Conservation (phyloP, 1,140 invertebrate genomes). For the Condylostylus longicornis region DNA sequence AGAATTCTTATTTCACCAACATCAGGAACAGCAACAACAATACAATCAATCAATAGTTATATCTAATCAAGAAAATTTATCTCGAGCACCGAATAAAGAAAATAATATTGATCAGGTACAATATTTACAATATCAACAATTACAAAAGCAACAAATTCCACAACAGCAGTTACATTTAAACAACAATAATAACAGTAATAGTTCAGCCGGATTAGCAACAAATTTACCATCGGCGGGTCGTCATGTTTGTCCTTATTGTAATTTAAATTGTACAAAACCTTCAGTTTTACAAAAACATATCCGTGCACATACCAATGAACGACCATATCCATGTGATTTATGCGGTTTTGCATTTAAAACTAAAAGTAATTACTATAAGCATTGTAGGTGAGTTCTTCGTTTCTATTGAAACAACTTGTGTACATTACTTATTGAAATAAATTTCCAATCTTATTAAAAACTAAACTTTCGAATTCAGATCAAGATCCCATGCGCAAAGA, state of each 20-base stretch:
- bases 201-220: constrained; percentile 14
- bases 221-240: constrained; percentile 36
- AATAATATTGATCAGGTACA: constrained; percentile 15
- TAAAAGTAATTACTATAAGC: constrained; percentile 86
- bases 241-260: constrained; percentile 77
- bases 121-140: constrained; percentile 17
- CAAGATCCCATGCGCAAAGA: constrained; percentile 62
- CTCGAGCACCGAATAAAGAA: constrained; percentile 4
- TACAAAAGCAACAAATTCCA: constrained; percentile 14
- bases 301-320: constrained; percentile 79
- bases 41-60: constrained; percentile 1
- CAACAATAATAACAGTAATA: not conserved
- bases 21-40: constrained; percentile 15
- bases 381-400: constrained; percentile 41
- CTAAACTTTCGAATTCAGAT: no score
- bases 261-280: constrained; percentile 78
- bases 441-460: not conserved
- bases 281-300: constrained; percentile 88
- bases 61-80: not conserved
- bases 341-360: constrained; percentile 91
- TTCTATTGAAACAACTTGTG: not conserved
- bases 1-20: no score
- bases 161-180: not conserved
- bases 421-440: not conserved
- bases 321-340: constrained; percentile 73